Conservation (phyloP, 2,113 vertebrate species). For the Pogonocichla stellata region DNA sequence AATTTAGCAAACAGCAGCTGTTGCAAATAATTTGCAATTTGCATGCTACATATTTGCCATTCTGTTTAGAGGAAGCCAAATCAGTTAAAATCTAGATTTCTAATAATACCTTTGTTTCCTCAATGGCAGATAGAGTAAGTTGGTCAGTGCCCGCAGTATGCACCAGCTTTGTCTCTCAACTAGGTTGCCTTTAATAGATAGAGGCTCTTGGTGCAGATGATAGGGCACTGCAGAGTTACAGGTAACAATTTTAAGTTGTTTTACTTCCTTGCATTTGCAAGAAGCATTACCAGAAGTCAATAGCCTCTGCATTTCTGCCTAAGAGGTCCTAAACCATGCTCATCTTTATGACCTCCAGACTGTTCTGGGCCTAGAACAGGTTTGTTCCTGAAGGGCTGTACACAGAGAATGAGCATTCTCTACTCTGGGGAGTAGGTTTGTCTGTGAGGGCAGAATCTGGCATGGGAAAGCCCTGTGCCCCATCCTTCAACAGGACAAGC, state of each 20-base stretch:
- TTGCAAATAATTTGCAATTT: not conserved
- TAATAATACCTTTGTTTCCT: not conserved
- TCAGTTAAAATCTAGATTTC: not conserved
- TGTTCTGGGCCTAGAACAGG: not conserved
- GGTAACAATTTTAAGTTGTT: not conserved
- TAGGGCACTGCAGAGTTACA: not conserved
- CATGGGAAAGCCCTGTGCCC: not conserved
- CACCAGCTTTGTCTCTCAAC: not conserved
- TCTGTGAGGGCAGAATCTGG: not conserved
- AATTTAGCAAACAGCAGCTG: not conserved
- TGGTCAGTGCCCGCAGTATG: not conserved
- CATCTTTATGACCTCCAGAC: not conserved
- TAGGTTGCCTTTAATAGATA: not conserved
- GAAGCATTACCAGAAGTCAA: not conserved
- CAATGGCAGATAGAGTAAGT: not conserved
- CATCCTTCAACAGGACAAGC: not conserved
- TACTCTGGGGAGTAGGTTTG: not conserved
- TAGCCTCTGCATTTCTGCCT: not conserved
- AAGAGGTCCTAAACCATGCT: not conserved
- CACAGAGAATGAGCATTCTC: rapidly evolving
- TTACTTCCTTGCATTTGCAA: not conserved
- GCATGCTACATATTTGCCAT: not conserved
- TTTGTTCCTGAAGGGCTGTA: not conserved
- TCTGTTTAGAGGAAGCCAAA: not conserved
- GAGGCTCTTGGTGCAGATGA: rapidly evolving